Base-by-base conservation (phyloP, 2,888 invertebrate genomes). In the Cataglyphis rosenhaueri region DNA sequence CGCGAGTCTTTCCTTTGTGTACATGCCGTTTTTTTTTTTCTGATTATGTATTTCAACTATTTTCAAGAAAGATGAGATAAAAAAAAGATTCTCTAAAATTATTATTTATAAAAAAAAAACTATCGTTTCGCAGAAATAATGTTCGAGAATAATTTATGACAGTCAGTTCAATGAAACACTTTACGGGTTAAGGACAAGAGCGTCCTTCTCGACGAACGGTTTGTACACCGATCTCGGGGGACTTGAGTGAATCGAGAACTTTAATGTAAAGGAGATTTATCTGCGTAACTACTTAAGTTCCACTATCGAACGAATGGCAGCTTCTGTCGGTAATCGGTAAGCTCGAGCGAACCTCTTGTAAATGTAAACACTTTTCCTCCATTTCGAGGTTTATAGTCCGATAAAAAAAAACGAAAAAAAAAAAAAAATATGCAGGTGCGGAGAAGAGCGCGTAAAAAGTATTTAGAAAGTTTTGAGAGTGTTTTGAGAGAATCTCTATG, bases 261-360 rank as follows among this genome's bases (percentile, higher is more conserved):
- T 65, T 75, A 65, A 32, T 75, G 52, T 75, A 38, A 65, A 65
- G 52, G 9, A 75, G 65, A 75, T 65, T 75, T 52, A 75, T 52
- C 65, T 18, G 35, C 21, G 44, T 62, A 74, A 74, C 74, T 44
- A 64, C 48, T 64, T 48, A 64, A 75, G 35, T 75, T 64, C 15
- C 8, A 64, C 18, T 64, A 75, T 75, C 35, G 12, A 25, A 71
- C 41, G 21, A 61, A 25, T 21, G 57, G 32, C 61, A 21, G 52
- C 18, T 75, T 35, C 35, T 75, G 44, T 32, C 6, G 5, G 73
- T 74, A 75, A 75, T 35, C 59, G 59, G 44, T 44, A n/a, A 74
- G 41, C 25, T 4, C 25, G 38, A 64, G 8, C 52, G 12, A 12
- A 48, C 18, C 35, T 55, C 48, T 55, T 65, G 75, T 38, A 38